Evolutionary conservation across 2,113 vertebrate species (phyloP).

Genomic region (Odobenus rosmarus): DNA sequence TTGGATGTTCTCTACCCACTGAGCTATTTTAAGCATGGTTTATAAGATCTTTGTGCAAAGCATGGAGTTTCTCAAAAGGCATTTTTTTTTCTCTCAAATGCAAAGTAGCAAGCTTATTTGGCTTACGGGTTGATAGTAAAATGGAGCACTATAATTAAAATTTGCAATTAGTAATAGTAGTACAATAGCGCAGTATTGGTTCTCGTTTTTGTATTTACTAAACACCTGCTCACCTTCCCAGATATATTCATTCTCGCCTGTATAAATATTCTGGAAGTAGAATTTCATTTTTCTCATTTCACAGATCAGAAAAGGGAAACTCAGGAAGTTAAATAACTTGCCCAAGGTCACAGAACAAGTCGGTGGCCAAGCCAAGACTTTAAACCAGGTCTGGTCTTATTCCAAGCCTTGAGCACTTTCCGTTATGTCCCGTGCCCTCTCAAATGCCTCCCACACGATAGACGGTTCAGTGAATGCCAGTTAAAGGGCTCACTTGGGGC

Average conservation of each 20-base stretch:
- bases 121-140: background rate
- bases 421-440: background rate
- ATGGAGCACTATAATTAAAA: background rate
- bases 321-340: background rate
- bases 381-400: background rate
- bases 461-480: background rate
- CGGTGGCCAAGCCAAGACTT: background rate
- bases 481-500: background rate
- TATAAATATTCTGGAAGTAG: background rate
- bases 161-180: background rate
- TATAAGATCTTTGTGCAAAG: background rate
- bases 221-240: background rate
- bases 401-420: background rate
- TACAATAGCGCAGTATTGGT: rapidly evolving
- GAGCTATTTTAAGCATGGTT: background rate
- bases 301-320: background rate
- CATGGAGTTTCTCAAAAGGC: background rate
- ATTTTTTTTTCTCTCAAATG: background rate
- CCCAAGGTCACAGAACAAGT: background rate
- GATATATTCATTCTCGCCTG: background rate
- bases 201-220: background rate
- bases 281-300: slow-evolving; percentile 9
- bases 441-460: no score
- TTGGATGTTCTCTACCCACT: background rate
- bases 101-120: background rate